Percentiles rank a stretch among this genome's conserved stretches.
Conservation (phyloP, 2,797 vertebrate species). For the Pseudochaenichthys georgianus region DNA sequence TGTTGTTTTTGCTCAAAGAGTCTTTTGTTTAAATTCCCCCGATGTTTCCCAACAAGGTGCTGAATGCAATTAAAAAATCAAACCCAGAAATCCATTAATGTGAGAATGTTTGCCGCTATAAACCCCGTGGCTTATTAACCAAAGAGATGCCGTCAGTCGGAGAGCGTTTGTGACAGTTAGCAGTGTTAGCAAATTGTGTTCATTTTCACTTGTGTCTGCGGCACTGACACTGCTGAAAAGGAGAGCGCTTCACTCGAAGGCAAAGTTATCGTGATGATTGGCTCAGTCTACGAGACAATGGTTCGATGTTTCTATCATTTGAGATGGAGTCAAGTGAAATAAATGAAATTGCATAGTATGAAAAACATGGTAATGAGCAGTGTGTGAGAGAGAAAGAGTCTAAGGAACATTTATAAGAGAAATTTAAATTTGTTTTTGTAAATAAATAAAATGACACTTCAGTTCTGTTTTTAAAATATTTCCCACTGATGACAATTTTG, state of each 20-base stretch:
- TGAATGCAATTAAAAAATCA: conserved; percentile 40
- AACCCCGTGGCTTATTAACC: conserved; percentile 27
- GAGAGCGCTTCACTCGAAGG: conserved; percentile 39
- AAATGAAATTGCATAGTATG: conserved; percentile 55
- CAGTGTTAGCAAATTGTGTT: conserved; percentile 35
- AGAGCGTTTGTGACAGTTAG: conserved; percentile 40
- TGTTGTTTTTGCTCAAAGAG: conserved; percentile 19
- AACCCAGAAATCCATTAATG: conserved; percentile 49
- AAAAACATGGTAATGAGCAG: conserved; percentile 9
- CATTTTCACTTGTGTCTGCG: conserved; percentile 37
- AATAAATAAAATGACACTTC: conserved; percentile 3
- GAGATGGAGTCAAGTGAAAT: conserved; percentile 53
- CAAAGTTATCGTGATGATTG: conserved; percentile 54
- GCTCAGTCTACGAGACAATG: conserved; percentile 51
- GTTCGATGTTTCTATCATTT: conserved; percentile 50
- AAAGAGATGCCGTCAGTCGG: conserved; percentile 33
- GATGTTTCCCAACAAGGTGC: conserved; percentile 44
- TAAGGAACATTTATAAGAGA: conserved; percentile 3
- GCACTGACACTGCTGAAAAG: conserved; percentile 42
- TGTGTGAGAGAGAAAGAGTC: background rate
- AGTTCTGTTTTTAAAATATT: conserved; percentile 22
- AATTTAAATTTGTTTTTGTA: conserved; percentile 11
- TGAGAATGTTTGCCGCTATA: conserved; percentile 30
- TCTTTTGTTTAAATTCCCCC: conserved; percentile 37
- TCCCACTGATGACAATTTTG: background rate